Percentiles rank a stretch among this genome's conserved stretches.
Conservation (phyloP, 2,797 vertebrate species). For the Percopsis omiscomaycus region DNA sequence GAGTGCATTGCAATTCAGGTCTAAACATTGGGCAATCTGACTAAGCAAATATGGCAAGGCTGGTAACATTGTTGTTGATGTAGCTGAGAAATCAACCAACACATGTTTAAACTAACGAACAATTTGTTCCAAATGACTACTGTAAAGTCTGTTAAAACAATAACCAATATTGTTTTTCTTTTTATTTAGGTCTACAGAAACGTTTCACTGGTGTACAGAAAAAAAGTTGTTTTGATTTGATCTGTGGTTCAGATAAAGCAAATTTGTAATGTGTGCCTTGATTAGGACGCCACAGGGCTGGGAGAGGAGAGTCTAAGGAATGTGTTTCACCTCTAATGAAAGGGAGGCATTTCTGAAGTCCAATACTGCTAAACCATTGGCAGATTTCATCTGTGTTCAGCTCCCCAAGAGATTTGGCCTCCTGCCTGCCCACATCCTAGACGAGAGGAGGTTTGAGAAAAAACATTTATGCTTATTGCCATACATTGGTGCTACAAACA, state of each 20-base stretch:
- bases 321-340: slow-evolving; percentile 74
- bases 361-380: slow-evolving; percentile 77
- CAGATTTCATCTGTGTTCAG: slow-evolving; percentile 78
- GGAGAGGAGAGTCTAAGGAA: slow-evolving; percentile 31
- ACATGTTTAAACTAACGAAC: no score
- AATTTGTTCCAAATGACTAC: no score
- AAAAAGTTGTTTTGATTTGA: slow-evolving; percentile 20
- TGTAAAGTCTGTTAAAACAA: background rate
- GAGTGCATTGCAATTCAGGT: no score
- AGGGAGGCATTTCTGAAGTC: slow-evolving; percentile 74
- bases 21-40: no score
- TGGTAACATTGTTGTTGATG: no score
- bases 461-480: no score
- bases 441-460: no score
- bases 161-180: background rate
- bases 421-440: slow-evolving; percentile 58
- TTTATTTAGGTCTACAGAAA: background rate
- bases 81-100: no score
- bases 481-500: no score
- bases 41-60: no score
- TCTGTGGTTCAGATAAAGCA: slow-evolving; percentile 14
- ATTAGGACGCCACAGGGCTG: slow-evolving; percentile 17
- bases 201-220: background rate
- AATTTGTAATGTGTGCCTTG: slow-evolving; percentile 18
- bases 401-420: slow-evolving; percentile 73